Percentiles rank a stretch among this genome's conserved stretches.
Conservation (phyloP, 2,113 vertebrate species). For the Irena cyanogastra region DNA sequence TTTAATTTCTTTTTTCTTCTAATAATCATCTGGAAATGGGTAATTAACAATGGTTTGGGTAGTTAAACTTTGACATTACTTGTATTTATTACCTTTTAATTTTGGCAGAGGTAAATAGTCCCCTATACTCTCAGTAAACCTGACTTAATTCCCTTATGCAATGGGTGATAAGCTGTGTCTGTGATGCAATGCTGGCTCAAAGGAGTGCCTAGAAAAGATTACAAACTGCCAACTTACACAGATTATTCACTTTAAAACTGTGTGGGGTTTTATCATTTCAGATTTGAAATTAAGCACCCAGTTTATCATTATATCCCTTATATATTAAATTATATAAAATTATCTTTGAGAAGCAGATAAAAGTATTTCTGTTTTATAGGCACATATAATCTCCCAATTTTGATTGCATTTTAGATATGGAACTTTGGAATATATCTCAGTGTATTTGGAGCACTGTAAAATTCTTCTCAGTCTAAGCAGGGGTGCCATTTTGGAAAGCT, state of each 20-base stretch:
- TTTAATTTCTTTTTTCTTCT: constrained; percentile 7
- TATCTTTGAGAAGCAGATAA: background rate
- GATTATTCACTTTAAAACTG: background rate
- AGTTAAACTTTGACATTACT: constrained; percentile 73
- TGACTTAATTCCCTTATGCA: constrained; percentile 33
- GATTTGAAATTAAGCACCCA: background rate
- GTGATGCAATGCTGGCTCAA: background rate
- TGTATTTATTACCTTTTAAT: constrained; percentile 67
- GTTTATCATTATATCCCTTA: background rate
- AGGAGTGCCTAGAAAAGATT: constrained; percentile 27
- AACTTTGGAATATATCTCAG: background rate
- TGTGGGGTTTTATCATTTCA: background rate
- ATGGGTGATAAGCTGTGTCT: background rate
- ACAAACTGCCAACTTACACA: background rate
- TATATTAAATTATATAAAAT: background rate
- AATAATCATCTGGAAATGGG: constrained; percentile 66
- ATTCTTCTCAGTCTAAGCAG: background rate
- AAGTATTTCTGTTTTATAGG: background rate
- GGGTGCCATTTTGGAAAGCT: background rate
- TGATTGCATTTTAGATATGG: background rate
- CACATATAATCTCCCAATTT: background rate
- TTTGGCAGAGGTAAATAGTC: constrained; percentile 65
- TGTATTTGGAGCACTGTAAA: background rate
- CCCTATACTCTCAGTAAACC: constrained; percentile 18
- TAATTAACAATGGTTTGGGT: constrained; percentile 69